Evolutionary conservation across 2,888 invertebrate genomes (phyloP), one percentile per base, ranked within the genome.

Genomic region (Lepidochitona cinerea): DNA sequence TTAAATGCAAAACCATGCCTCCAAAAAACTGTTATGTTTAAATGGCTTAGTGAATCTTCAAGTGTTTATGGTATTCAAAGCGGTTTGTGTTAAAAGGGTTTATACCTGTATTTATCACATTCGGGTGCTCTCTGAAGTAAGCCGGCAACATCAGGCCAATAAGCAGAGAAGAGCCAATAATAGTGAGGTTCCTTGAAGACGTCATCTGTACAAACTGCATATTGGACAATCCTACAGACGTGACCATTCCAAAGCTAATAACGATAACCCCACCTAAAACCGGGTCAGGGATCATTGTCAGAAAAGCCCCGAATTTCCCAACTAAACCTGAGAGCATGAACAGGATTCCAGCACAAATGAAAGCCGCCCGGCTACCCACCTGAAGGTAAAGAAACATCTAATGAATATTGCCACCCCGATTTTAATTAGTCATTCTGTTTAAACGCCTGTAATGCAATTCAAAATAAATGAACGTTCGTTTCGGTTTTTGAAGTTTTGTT

Each of bases 141-240:
- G 73, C 70, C 0, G 90, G 89, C 1, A 91, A 78, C 81, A 90
- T 93, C 91, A 97, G 89, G 1, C 96, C 96, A 83, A 96, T 94
- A 91, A 97, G 95, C 76, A 97, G 92, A 1, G 96, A 96, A 83
- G 96, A 94, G 23, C 97, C 97, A 53, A 97, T 93, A 81, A 97
- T 96, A 89, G 80, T 96, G 70, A 97, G 92, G 92, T 97, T 97
- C 68, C 97, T 92, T 0, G 96, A 93, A 37, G 95, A 95, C 87
- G 95, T 94, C 78, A 97, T 91, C 85, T 96, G 93, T 52, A 97
- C 94, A 72, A 83, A 85, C 74, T 86, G 85, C 29, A 88, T 76
- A 26, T 81, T 85, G 29, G 87, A 87, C 18, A 88, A 72, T 1
- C 88, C 88, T 2, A 88, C 87, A 33, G 87, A 82, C 1, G 86